Evolutionary conservation across 1,140 invertebrate species (phyloP), one percentile per base, ranked within the genome.

Genomic region (Triops cancriformis): DNA sequence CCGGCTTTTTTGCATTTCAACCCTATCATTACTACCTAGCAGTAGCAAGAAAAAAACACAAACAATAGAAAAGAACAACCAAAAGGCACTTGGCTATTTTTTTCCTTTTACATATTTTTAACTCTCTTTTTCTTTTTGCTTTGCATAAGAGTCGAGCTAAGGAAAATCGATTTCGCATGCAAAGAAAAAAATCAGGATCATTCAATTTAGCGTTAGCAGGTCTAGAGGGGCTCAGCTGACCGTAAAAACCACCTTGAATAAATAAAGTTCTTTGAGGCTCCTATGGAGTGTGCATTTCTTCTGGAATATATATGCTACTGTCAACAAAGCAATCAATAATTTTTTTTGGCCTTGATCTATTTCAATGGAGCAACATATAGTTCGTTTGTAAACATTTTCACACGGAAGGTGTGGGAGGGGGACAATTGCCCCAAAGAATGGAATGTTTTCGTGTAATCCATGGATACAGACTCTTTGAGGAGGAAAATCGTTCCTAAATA

Each of bases 181-280:
- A 18, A 37, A 64, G 18, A 64, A 14, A 64, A 64, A 64, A 14
- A 64, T 64, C 10, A 64, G 51, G 23, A 64, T 64, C 51, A 64
- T 64, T 64, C 51, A 64, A 64, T 64, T 64, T 64, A 64, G 23
- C 14, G 18, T 64, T 64, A 64, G 9, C 14, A 64, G 43, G 6
- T 64, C 23, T 18, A 23, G 51, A 23, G 23, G 23, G 51, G n/a
- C 6, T 1, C 14, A 18, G 51, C 4, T 64, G n/a, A 64, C 51
- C 51, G 51, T 64, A 64, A 64, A 64, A 64, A 64, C 18, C 51
- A 23, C 10, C 51, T 64, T 6, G 10, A 23, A 64, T 64, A 64
- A 64, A 64, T 64, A 64, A 64, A 23, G 51, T 64, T 64, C 51
- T 64, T 64, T 64, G 14, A 64, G 18, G 51, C 51, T 64, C 51